These are phyloP conservation scores for Aphrophora alni DNA, from an alignment of 2,888 invertebrate species.

Conservation along the genomic window DNA sequence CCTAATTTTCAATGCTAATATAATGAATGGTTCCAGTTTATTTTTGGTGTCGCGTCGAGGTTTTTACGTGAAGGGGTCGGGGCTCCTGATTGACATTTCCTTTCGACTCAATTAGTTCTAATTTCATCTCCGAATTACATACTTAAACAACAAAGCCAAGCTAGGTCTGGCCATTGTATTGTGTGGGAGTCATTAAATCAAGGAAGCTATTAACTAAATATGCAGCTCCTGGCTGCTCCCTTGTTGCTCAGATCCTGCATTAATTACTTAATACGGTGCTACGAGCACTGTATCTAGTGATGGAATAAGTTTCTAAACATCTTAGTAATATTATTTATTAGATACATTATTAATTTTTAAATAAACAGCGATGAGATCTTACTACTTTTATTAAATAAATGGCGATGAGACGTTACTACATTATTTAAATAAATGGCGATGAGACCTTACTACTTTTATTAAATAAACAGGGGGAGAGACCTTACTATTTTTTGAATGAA, in stretches of 20 bases:
- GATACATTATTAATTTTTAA: too few species aligned
- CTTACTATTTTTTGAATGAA: too few species aligned
- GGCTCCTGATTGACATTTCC: neutral
- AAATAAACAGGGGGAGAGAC: too few species aligned
- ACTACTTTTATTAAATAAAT: too few species aligned
- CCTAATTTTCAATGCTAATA: too few species aligned
- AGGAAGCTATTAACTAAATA: neutral
- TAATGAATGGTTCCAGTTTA: neutral
- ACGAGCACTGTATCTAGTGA: too few species aligned
- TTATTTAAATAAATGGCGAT: too few species aligned
- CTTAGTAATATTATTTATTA: too few species aligned
- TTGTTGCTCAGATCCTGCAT: neutral
- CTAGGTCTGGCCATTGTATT: neutral
- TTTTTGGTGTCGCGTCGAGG: neutral
- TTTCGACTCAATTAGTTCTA: neutral
- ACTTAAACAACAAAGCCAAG: conserved; percentile 5
- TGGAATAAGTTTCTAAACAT: too few species aligned
- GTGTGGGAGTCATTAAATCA: neutral
- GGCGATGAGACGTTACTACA: too few species aligned
- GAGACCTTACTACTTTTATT: too few species aligned
- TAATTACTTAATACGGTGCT: neutral
- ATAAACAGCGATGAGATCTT: too few species aligned
- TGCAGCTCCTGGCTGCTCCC: neutral
- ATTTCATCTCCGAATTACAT: neutral
- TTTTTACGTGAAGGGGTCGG: neutral